A percentile compares a stretch with the other conserved stretches of the same genome.
Evolutionary conservation across 2,888 invertebrate species (phyloP).

Genomic region (Andrena chrysosceles): DNA sequence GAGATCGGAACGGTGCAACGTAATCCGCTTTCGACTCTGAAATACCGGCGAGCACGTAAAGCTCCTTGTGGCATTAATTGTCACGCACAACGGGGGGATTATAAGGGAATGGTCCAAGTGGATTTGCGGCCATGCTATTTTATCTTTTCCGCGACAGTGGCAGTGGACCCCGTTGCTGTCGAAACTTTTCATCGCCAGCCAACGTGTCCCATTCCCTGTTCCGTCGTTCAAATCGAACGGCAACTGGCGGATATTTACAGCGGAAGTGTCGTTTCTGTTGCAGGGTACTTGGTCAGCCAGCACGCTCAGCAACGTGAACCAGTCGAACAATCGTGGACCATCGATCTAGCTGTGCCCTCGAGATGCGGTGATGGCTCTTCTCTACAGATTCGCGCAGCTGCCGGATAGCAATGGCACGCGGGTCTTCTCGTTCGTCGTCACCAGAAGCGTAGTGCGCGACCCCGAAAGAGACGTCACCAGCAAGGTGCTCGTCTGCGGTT

Average conservation of each 20-base stretch:
- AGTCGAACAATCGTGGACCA: conserved; percentile 56
- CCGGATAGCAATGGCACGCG: conserved; percentile 93
- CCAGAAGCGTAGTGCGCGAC: conserved; percentile 91
- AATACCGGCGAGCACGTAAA: conserved; percentile 38
- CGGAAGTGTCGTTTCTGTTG: conserved; percentile 5
- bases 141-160: neutral
- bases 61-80: conserved; percentile 62
- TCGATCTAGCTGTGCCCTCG: conserved; percentile 67
- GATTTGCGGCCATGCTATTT: neutral
- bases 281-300: conserved; percentile 5
- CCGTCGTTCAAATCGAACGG: neutral
- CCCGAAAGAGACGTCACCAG: conserved; percentile 92
- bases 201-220: neutral
- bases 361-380: conserved; percentile 90
- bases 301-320: neutral
- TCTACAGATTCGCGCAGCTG: conserved; percentile 93
- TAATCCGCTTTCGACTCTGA: conserved; percentile 54
- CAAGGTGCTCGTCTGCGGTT: conserved; percentile 93
- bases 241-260: neutral
- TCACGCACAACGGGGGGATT: conserved; percentile 45
- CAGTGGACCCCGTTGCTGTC: neutral
- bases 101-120: conserved; percentile 22
- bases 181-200: conserved; percentile 9
- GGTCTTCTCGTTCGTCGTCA: conserved; percentile 94
- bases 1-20: neutral